Evolutionary conservation across 64 coral and sea anemone genomes (phyloP), one percentile per base, ranked within the genome.

Genomic region (Montipora efflorescens): DNA sequence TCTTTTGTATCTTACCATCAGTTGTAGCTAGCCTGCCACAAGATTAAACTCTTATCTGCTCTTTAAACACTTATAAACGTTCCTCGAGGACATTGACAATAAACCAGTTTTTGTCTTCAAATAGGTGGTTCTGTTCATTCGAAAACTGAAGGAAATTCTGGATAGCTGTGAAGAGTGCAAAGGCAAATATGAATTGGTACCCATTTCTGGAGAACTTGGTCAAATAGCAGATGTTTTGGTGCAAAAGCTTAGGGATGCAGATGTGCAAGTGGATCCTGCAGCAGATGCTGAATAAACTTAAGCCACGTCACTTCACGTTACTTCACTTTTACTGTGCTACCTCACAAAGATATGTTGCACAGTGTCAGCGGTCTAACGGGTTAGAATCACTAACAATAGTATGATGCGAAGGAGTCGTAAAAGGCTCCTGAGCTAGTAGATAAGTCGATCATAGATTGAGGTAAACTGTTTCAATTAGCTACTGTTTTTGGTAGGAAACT

Each of bases 151-250:
- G 36, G 62, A 87, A 18, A 96, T 96, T 22, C 88, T 96, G 21
- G 95, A 96, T 36, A 64, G 15, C 1, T 92, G 85, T 5, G 62
- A 36, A 8, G 75, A 93, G 0, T 96, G 95, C 18, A 84, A 51
- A 80, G 82, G 76, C n/a, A 96, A 87, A 79, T 96, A 93, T 67
- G 88, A 96, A n/a, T 83, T 96, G 7, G 82, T 96, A 9, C 67
- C 95, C 4, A 74, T 96, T 47, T 87, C 88, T 47, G 94, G 94
- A 67, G 76, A 81, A 15, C 48, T 1, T 10, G 53, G 55, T 10
- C 46, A 93, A 16, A 93, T 93, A 28, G 91, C 82, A 46, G 91
- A 93, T 79, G 85, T 87, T 18, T 78, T 93, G 25, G 91, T 93
- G 21, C 61, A 19, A 19, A 85, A 70, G 61, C 43, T 48, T 20